Base-by-base conservation (phyloP, 2,888 invertebrate genomes). In the Uloborus plumipes region DNA sequence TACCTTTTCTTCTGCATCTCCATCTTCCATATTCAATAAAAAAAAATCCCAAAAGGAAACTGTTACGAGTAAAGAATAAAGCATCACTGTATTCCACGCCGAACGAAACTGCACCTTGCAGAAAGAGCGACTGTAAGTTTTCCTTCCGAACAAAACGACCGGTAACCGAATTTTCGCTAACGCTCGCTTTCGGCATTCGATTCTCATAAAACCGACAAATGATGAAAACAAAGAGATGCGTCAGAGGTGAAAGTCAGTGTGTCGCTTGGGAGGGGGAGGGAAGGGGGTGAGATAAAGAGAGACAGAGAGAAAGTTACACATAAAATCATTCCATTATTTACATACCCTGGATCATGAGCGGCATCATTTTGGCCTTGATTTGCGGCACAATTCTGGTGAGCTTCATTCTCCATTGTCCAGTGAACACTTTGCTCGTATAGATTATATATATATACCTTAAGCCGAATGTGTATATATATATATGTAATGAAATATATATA, bases 341-440 rank as follows among this genome's bases (percentile, higher is more conserved):
- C 82, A 49, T 76, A 83, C 82, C 82, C 82, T 15, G 82, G 82
- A 62, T 83, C 82, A 47, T 83, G 82, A 62, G 82, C 82, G 18
- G 76, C 82, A 77, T 83, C 82, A 18, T 76, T 83, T 39, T 83
- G 82, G 51, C 82, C 77, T 73, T 77, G 82, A 22, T 53, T 62
- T n/a, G 72, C 67, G 70, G 82, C 59, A 77, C 82, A 83, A 73
- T 83, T 83, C 58, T 83, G 82, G 50, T 83, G 82, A 47, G 55
- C 58, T 47, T 83, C 82, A 59, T 77, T 82, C 69, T 82, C 82
- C 82, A 83, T 83, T 20, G 59, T 78, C n/a, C 18, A 22, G 22
- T 59, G 39, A 59, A 59, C 59, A 22, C 50, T 66, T 78, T 66
- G 71, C 72, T 79, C 72, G 72, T 73, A 65, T 78, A 47, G 66